These are phyloP conservation scores for Phasianus colchicus DNA, from an alignment of 2,113 vertebrate genomes.

Conservation along the genomic window DNA sequence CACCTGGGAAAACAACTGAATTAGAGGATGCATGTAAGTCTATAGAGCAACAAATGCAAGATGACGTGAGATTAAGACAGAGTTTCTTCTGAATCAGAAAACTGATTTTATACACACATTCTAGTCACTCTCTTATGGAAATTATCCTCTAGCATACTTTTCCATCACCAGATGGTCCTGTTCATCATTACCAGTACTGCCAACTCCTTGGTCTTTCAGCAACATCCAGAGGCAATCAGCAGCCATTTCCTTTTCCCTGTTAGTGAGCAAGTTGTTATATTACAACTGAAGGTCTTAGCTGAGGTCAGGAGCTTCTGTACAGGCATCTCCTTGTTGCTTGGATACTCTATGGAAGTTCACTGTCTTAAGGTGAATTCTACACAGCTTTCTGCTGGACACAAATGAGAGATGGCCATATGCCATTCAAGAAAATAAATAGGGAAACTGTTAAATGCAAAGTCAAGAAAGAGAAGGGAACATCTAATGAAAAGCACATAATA, in stretches of 20 bases:
- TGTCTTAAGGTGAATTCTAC: not conserved
- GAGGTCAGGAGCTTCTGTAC: not conserved
- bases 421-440: not conserved
- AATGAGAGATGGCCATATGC: not conserved
- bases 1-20: not conserved
- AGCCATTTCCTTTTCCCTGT: not conserved
- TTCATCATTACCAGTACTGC: not conserved
- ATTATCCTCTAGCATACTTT: not conserved
- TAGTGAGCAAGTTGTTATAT: not conserved
- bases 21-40: not conserved
- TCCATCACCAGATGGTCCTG: not conserved
- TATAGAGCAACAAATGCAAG: not conserved
- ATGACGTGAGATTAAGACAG: not conserved
- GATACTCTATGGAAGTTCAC: not conserved
- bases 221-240: not conserved
- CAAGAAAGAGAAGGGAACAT: not conserved
- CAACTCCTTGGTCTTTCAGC: not conserved
- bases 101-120: not conserved
- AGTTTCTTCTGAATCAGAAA: not conserved
- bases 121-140: not conserved
- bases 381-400: not conserved
- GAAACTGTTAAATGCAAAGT: not conserved
- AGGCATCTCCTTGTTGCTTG: not conserved
- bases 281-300: not conserved
- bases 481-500: not conserved